These are phyloP conservation scores for Pterocles burchelli DNA, from an alignment of 2,113 vertebrate species.

Conservation along the genomic window DNA sequence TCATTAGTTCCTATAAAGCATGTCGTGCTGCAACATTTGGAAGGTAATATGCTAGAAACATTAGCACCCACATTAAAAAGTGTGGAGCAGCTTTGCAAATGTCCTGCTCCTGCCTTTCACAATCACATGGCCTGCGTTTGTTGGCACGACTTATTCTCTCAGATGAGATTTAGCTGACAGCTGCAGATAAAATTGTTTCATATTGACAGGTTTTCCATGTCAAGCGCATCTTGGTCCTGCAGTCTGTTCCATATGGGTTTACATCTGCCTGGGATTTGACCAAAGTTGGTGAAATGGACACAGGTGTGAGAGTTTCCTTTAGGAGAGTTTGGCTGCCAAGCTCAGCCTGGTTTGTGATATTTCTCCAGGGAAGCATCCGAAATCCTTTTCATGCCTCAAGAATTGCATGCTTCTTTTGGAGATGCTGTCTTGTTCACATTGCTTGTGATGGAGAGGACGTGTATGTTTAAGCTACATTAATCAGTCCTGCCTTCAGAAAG, in stretches of 20 bases:
- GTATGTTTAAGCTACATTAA: background rate
- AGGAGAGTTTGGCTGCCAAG: background rate
- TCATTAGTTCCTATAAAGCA: conserved; percentile 69
- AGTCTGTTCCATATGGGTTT: background rate
- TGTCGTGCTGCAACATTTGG: conserved; percentile 41
- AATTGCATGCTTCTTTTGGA: background rate
- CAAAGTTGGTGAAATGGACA: accelerated
- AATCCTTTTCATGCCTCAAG: background rate
- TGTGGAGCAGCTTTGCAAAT: background rate
- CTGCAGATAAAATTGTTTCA: background rate
- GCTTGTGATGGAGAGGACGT: background rate
- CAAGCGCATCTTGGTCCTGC: background rate
- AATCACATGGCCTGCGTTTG: background rate
- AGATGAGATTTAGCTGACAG: background rate
- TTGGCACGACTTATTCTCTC: background rate
- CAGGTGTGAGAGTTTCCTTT: background rate
- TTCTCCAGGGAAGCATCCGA: background rate
- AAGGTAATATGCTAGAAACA: conserved; percentile 55
- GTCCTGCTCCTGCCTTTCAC: background rate
- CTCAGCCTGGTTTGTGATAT: background rate
- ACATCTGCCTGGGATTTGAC: background rate
- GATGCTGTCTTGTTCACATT: background rate
- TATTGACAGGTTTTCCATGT: background rate
- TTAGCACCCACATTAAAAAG: background rate
- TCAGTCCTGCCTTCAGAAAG: background rate